Evolutionary conservation across 2,797 vertebrate species (phyloP).

Genomic region (Cossypha dichroa): DNA sequence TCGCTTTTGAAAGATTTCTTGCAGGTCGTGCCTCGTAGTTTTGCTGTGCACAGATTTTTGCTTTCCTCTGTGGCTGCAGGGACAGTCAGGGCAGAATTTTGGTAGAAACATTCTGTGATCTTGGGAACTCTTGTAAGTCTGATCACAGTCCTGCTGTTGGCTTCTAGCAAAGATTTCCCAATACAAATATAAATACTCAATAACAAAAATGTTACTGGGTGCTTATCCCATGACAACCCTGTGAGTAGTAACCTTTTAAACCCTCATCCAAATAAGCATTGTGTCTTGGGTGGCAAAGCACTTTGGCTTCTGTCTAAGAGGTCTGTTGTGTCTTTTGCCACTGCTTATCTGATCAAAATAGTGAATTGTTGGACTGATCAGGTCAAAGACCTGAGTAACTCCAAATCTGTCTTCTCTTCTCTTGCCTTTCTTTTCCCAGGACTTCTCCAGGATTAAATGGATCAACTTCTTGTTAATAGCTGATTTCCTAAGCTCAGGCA

Average conservation of each 20-base stretch:
- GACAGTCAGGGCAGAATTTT: background rate
- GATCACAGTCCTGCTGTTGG: background rate
- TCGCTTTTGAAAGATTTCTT: background rate
- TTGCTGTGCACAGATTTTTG: background rate
- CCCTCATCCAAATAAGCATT: background rate
- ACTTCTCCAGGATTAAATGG: background rate
- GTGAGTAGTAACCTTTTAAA: background rate
- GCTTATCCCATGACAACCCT: background rate
- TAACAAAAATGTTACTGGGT: background rate
- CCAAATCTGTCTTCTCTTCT: background rate
- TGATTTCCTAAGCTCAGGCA: background rate
- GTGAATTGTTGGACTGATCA: background rate
- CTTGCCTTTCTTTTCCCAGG: background rate
- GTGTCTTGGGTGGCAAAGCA: background rate
- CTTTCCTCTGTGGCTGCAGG: background rate
- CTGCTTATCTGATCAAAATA: background rate
- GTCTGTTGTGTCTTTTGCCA: background rate
- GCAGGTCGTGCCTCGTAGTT: fast-evolving
- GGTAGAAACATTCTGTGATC: background rate
- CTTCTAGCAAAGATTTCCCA: background rate
- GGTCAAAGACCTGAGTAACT: background rate
- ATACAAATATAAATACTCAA: background rate
- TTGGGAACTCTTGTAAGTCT: background rate
- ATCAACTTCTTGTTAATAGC: background rate
- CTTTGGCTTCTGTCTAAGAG: background rate